These are phyloP conservation scores for Drosophila anomelani DNA, from an alignment of 2,888 invertebrate genomes.

Conservation along the genomic window DNA sequence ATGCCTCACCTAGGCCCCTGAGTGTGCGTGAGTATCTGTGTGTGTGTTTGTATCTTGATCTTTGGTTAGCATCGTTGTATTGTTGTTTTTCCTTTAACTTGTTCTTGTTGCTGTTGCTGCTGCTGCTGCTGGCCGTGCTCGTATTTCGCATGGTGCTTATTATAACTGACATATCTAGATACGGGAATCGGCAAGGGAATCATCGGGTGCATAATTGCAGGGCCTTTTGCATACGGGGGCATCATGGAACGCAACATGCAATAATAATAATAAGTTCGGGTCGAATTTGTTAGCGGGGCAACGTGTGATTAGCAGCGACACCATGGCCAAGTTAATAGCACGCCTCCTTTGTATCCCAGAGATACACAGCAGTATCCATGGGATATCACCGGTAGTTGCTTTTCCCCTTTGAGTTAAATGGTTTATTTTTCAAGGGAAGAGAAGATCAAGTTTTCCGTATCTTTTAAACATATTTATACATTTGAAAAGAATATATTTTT, in stretches of 20 bases:
- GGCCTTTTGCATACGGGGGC: slow-evolving; percentile 55
- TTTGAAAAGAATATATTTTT: background rate
- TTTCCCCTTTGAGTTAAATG: background rate
- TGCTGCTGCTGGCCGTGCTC: slow-evolving; percentile 47
- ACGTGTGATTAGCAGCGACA: slow-evolving; percentile 68
- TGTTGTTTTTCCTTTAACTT: slow-evolving; percentile 5
- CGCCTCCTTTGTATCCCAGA: slow-evolving; percentile 34
- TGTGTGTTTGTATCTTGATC: slow-evolving; percentile 60
- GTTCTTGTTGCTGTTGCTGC: slow-evolving; percentile 10
- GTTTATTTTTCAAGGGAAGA: background rate
- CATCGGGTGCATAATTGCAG: slow-evolving; percentile 59
- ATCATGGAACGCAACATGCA: slow-evolving; percentile 37
- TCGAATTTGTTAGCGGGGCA: slow-evolving; percentile 54
- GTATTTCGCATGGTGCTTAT: slow-evolving; percentile 72
- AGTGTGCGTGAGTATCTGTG: slow-evolving; percentile 3
- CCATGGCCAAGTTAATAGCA: slow-evolving; percentile 47
- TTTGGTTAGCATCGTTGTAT: slow-evolving; percentile 50
- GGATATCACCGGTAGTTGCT: background rate
- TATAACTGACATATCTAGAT: slow-evolving; percentile 77
- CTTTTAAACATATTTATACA: background rate
- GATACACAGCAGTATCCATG: slow-evolving; percentile 18
- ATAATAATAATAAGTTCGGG: slow-evolving; percentile 55
- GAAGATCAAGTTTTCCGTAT: background rate
- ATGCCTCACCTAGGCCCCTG: slow-evolving; percentile 29
- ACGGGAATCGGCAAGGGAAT: slow-evolving; percentile 33